These are phyloP conservation scores for Microtus richardsoni DNA, from an alignment of 2,113 vertebrate species.

Conservation along the genomic window DNA sequence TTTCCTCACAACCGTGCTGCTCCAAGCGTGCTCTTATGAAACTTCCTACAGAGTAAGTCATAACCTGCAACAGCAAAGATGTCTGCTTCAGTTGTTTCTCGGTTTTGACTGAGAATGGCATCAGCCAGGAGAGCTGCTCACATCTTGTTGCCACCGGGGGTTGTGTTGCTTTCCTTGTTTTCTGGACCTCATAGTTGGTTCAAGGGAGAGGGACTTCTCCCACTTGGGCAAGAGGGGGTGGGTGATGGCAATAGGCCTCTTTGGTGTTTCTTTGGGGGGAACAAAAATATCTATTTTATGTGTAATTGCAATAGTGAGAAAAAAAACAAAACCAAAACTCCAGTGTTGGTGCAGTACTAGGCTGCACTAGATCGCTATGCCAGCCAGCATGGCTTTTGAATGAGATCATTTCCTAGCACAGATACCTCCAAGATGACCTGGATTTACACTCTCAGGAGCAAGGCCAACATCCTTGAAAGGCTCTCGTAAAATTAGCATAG, in stretches of 20 bases:
- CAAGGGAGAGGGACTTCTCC: background rate
- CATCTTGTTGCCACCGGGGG: background rate
- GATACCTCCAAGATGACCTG: background rate
- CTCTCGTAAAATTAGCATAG: background rate
- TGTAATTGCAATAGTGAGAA: background rate
- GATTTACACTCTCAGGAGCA: background rate
- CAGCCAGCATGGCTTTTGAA: background rate
- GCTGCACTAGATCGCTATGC: background rate
- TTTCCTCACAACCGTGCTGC: background rate
- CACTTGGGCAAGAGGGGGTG: background rate
- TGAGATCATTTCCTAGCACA: background rate
- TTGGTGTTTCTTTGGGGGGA: background rate
- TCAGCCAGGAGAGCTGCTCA: too few species aligned
- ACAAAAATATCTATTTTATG: background rate
- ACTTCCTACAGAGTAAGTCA: slow-evolving; percentile 4
- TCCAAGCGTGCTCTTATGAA: background rate
- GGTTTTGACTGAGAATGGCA: slow-evolving; percentile 10
- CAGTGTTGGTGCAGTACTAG: background rate
- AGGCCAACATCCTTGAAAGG: background rate
- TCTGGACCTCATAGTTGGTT: background rate
- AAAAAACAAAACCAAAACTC: background rate
- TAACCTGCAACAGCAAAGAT: background rate
- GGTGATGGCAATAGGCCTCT: background rate
- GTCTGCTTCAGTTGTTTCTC: background rate
- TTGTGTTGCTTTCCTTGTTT: background rate